Percentiles rank a stretch among this genome's conserved stretches.
These are phyloP conservation scores for Dorcus hopei DNA, from an alignment of 2,888 invertebrate genomes.

Conservation along the genomic window DNA sequence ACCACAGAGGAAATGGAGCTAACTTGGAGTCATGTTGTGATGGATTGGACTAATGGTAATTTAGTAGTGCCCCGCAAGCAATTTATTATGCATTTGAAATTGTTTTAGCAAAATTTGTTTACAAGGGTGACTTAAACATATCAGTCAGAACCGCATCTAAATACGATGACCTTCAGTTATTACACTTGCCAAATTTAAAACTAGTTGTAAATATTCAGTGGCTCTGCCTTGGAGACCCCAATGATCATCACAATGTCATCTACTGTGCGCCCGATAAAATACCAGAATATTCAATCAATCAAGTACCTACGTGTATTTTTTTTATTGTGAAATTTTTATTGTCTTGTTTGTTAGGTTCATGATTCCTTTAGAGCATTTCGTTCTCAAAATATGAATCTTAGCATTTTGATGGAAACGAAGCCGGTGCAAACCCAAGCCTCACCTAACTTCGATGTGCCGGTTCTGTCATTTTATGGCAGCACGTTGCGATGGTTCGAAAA, in stretches of 20 bases:
- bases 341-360: constrained; percentile 62
- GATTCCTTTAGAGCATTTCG: constrained; percentile 95
- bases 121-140: constrained; percentile 91
- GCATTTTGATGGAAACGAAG: constrained; percentile 75
- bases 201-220: constrained; percentile 82
- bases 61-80: constrained; percentile 1
- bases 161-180: constrained; percentile 94
- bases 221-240: constrained; percentile 88
- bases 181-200: constrained; percentile 87
- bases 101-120: constrained; percentile 72
- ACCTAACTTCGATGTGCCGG: constrained; percentile 58
- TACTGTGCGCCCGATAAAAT: constrained; percentile 95
- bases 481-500: constrained; percentile 96
- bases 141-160: constrained; percentile 96
- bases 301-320: constrained; percentile 54
- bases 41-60: constrained; percentile 93
- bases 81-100: background rate
- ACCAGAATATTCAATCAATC: constrained; percentile 95
- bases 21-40: constrained; percentile 87
- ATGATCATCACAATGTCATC: constrained; percentile 93
- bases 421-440: constrained; percentile 49
- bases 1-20: constrained; percentile 99
- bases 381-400: constrained; percentile 78
- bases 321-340: background rate
- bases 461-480: constrained; percentile 84